Evolutionary conservation across 1,140 invertebrate species (phyloP), one percentile per base, ranked within the genome.

Genomic region (Aphidius gifuensis): DNA sequence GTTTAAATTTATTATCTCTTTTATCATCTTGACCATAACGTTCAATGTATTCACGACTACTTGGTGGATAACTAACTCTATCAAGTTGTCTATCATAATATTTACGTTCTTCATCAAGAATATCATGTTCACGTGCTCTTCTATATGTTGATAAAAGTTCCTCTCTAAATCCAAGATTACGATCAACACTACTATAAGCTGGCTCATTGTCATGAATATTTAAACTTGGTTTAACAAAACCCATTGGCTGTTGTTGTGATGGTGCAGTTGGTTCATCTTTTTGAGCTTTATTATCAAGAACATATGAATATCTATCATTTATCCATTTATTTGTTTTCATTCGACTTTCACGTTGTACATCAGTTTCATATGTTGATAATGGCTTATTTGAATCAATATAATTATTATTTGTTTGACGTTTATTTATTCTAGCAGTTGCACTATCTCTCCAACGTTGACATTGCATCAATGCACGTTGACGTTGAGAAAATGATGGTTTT

Each of bases 391-490:
- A 8, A 6, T 65, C 16, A 5, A 49, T 46, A 9, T 40, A 45
- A 43, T 62, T 61, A 44, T 64, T 57, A 42, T 53, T 60, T 11
- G 21, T 48, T 2, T 67, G 57, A 4, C 61, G 49, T 9, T 62
- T 61, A 42, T 58, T 66, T 21, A 39, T 40, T n/a, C 40, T 43
- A 44, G 66, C 63, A 5, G 39, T 51, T 3, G 67, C 58, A 5
- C 61, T 50, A 50, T 80, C 67, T 40, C 71, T 69, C 79, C 79
- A 80, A 40, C 80, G 74, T 1, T 70, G 72, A 46, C 78, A 77
- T 16, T 80, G 78, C 80, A 79, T 80, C 5, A 81, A 74, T 4
- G 76, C 64, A 9, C 76, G 72, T 23, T 76, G 75, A 5, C 80
- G 63, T 44, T 80, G 76, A 48, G 79, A 78, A 60, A 80, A 80